Conservation (phyloP, 2,113 vertebrate species). For the Mastomys natalensis region DNA sequence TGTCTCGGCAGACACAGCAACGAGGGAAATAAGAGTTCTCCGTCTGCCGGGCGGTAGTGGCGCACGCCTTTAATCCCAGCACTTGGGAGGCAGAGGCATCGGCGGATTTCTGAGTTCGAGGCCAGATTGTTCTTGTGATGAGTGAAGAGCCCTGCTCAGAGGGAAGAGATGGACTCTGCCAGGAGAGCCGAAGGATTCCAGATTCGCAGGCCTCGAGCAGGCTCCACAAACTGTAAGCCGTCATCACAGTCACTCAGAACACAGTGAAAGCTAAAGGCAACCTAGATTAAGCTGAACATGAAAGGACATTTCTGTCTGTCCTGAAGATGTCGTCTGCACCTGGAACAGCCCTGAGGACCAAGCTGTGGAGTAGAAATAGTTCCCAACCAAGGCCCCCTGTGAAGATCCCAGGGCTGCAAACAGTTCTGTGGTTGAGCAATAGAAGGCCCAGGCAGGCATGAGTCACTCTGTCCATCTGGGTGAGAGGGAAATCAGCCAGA, state of each 20-base stretch:
- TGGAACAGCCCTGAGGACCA: background rate
- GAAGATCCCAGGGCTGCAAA: background rate
- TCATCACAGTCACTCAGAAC: background rate
- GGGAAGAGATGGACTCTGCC: background rate
- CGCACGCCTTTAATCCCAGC: no score
- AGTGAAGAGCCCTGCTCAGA: background rate
- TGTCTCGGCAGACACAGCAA: slow-evolving; percentile 47
- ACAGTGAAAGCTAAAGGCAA: background rate
- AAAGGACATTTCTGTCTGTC: background rate
- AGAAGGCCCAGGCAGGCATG: background rate
- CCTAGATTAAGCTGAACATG: background rate
- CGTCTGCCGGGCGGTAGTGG: no score
- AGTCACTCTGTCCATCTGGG: rapidly evolving
- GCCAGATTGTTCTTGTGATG: no score
- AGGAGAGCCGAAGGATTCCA: background rate
- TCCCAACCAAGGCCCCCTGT: background rate
- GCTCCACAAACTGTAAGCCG: background rate
- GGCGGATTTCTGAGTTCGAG: no score
- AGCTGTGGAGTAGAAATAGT: background rate
- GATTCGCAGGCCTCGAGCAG: background rate
- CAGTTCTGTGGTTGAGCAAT: background rate
- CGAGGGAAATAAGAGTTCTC: background rate
- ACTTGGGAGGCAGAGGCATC: no score
- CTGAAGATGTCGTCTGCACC: background rate
- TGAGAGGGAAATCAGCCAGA: background rate